phyloP scores from a whole-genome alignment of 2,888 invertebrate species.

The Heterodera filipjevi region DNA sequence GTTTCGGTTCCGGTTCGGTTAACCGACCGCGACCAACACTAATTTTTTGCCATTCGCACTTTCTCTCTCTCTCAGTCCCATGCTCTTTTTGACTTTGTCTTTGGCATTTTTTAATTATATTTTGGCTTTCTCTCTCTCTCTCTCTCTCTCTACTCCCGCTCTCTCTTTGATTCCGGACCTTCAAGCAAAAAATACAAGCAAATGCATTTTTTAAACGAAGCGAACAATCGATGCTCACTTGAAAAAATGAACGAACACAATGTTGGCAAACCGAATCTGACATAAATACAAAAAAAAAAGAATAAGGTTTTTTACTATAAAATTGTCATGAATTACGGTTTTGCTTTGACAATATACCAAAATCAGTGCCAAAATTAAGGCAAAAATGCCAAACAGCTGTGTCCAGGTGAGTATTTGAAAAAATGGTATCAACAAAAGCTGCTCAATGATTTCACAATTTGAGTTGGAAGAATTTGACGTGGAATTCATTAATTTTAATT shows the following conservation, averaged over 20 bases:
- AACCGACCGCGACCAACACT: no score
- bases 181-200: no score
- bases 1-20: no score
- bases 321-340: constrained; percentile 3
- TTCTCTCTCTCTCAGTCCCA: no score
- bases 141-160: no score
- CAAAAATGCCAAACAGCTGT: constrained; percentile 1
- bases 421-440: background rate
- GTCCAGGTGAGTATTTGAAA: background rate
- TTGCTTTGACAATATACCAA: background rate
- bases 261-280: background rate
- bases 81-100: no score
- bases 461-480: background rate
- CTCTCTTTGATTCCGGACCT: no score
- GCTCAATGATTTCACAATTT: background rate
- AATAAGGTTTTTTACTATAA: background rate
- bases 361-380: background rate
- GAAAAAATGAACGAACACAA: background rate
- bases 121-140: no score
- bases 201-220: no score
- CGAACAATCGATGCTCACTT: background rate
- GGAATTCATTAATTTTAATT: background rate
- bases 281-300: background rate
- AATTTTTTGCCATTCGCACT: no score
- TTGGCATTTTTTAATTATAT: no score